A percentile compares a stretch with the other conserved stretches of the same genome.
Conservation (phyloP, 2,888 invertebrate genomes). For the Hoplodrina blanda region DNA sequence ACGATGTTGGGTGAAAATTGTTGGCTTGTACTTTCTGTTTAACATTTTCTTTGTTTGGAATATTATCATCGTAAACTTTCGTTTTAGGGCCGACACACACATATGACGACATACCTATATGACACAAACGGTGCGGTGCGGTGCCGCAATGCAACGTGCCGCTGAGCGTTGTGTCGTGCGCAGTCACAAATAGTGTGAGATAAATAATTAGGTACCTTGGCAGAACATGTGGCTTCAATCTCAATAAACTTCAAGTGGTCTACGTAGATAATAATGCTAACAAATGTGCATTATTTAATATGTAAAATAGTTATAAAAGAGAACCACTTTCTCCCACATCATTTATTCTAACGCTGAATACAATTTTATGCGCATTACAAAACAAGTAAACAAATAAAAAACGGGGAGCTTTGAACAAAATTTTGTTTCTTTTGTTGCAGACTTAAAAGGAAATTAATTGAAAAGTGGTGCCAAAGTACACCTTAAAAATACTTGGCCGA, state of each 20-base stretch:
- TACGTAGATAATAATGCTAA: background rate
- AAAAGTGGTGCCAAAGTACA: slow-evolving; percentile 74
- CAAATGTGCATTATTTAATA: background rate
- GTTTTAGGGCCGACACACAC: background rate
- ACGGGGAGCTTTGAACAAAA: background rate
- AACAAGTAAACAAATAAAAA: slow-evolving; percentile 2
- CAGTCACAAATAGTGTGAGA: too few relatives aligned
- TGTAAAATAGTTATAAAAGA: background rate
- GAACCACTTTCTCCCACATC: background rate
- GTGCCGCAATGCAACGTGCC: too few relatives aligned
- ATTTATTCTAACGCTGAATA: background rate
- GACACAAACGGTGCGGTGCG: too few relatives aligned
- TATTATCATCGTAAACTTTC: background rate
- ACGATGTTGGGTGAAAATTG: slow-evolving; percentile 7
- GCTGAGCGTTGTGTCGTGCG: too few relatives aligned
- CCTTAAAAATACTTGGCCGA: slow-evolving; percentile 70
- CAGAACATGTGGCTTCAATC: background rate
- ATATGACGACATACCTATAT: too few relatives aligned
- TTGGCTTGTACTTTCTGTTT: slow-evolving; percentile 11
- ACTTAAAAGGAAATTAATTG: slow-evolving; percentile 77
- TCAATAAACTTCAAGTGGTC: background rate
- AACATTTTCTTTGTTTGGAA: background rate
- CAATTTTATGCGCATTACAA: slow-evolving; percentile 1
- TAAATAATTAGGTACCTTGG: too few relatives aligned
- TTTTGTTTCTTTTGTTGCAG: slow-evolving; percentile 80